A percentile compares a stretch with the other conserved stretches of the same genome.
These are phyloP conservation scores for Amphimallon solstitiale DNA, from an alignment of 2,888 invertebrate genomes.

Conservation along the genomic window DNA sequence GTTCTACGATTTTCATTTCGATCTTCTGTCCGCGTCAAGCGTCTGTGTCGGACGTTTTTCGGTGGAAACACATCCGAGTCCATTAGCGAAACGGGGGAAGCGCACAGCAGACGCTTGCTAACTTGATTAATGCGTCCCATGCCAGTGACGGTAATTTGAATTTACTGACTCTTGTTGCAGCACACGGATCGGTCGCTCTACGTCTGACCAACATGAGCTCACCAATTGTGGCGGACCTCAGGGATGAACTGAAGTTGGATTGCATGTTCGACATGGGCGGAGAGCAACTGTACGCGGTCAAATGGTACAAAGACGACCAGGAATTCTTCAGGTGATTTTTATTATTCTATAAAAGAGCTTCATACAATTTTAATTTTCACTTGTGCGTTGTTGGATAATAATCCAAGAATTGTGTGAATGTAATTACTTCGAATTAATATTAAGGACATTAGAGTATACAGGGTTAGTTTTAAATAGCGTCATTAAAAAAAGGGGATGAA, in stretches of 20 bases:
- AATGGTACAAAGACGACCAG: constrained; percentile 65
- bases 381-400: neutral
- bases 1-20: neutral
- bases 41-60: constrained; percentile 17
- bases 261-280: constrained; percentile 65
- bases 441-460: too few species aligned
- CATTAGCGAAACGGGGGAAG: constrained; percentile 25
- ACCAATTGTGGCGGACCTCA: constrained; percentile 64
- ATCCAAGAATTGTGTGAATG: neutral
- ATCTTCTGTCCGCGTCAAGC: constrained; percentile 2
- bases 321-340: constrained; percentile 65
- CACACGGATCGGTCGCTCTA: constrained; percentile 41
- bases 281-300: constrained; percentile 65
- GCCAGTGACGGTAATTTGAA: constrained; percentile 33
- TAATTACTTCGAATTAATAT: too few species aligned
- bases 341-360: neutral
- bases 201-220: constrained; percentile 63
- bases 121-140: constrained; percentile 32
- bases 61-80: constrained; percentile 15
- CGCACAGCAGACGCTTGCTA: constrained; percentile 30
- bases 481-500: too few species aligned
- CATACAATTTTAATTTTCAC: neutral
- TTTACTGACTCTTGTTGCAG: constrained; percentile 38
- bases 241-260: constrained; percentile 63
- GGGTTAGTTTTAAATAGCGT: too few species aligned